Conservation (phyloP, 2,113 vertebrate species). For the Mastomys coucha region DNA sequence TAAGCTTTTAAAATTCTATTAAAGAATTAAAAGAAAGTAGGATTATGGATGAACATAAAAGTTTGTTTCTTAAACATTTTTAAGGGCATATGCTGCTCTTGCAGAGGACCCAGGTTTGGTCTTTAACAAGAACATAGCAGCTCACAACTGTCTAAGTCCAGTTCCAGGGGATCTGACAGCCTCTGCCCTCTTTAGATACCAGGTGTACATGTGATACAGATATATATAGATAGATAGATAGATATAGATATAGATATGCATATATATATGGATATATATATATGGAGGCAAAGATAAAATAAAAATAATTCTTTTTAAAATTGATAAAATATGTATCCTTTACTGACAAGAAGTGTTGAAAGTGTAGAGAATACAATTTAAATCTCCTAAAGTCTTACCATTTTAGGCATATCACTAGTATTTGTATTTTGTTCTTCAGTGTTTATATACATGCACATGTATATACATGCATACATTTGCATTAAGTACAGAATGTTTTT, state of each 20-base stretch:
- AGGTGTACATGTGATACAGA: not conserved
- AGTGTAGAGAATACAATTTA: not conserved
- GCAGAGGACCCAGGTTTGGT: not conserved
- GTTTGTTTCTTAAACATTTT: not conserved
- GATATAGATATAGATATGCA: no score
- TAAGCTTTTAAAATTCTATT: not conserved
- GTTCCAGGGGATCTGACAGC: not conserved
- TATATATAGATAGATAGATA: no score
- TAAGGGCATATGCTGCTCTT: not conserved
- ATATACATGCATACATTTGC: not conserved
- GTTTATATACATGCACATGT: not conserved
- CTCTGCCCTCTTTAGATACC: not conserved
- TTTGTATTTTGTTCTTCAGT: slow-evolving; percentile 14
- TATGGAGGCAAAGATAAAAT: not conserved
- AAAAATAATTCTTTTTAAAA: not conserved
- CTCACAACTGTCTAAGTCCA: no score
- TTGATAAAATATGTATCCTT: not conserved
- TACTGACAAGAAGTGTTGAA: slow-evolving; percentile 27
- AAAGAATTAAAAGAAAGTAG: not conserved
- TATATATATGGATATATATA: no score
- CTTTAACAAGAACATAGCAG: not conserved
- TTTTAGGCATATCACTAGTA: not conserved
- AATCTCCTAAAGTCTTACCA: not conserved
- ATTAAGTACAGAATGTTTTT: not conserved
- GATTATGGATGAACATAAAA: slow-evolving; percentile 51